Evolutionary conservation across 2,888 invertebrate genomes (phyloP).

Genomic region (Nomada ferruginata): DNA sequence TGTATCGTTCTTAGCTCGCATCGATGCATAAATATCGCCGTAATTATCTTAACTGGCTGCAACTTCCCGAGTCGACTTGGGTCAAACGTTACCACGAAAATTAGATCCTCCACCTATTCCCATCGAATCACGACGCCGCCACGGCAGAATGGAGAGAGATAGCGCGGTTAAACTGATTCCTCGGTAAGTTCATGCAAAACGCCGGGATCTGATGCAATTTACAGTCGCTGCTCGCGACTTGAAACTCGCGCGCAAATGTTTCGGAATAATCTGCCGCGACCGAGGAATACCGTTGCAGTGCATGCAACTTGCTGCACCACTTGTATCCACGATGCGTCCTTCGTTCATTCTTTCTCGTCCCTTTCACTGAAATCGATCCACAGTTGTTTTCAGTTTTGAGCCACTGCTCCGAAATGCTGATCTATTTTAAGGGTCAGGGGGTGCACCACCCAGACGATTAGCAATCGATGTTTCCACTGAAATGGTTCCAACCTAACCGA

Average conservation of each 20-base stretch:
- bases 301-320: constrained; percentile 13
- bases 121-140: constrained; percentile 5
- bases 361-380: too few species aligned
- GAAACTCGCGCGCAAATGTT: constrained; percentile 30
- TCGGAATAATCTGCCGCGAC: constrained; percentile 18
- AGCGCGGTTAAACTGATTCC: constrained; percentile 26
- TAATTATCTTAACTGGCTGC: not conserved
- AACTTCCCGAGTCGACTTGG: not conserved
- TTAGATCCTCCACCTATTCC: constrained; percentile 3
- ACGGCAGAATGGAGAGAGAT: not conserved
- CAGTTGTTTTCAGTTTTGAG: too few species aligned
- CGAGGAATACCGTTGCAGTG: not conserved
- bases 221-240: constrained; percentile 16
- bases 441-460: too few species aligned
- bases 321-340: not conserved
- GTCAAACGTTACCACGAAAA: not conserved
- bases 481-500: too few species aligned
- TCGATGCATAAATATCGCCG: not conserved
- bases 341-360: too few species aligned
- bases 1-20: too few species aligned
- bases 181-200: constrained; percentile 28
- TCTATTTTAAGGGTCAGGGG: too few species aligned
- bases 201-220: constrained; percentile 24
- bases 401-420: too few species aligned
- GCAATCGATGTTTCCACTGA: too few species aligned